Percentiles rank a stretch among this genome's conserved stretches.
Evolutionary conservation across 2,888 invertebrate genomes (phyloP).

Genomic region (Andricus curvator): DNA sequence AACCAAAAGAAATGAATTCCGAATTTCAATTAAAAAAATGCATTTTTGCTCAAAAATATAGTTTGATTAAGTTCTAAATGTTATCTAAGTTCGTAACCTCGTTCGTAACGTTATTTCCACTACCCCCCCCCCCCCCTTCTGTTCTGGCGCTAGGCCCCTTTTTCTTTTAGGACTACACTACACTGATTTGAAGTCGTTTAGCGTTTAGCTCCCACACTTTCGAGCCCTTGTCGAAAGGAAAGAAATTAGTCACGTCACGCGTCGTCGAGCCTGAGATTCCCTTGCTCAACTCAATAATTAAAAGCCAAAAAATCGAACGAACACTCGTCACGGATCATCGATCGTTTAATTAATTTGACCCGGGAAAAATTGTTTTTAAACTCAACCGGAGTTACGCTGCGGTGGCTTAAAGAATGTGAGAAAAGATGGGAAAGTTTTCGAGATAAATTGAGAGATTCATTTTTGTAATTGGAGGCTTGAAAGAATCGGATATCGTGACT

Average conservation of each 20-base stretch:
- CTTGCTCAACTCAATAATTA: conserved; percentile 7
- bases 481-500: background rate
- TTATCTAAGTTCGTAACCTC: no score
- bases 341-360: conserved; percentile 24
- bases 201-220: conserved; percentile 12
- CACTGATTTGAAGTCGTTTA: background rate
- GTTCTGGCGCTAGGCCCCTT: no score
- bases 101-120: no score
- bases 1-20: no score
- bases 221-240: background rate
- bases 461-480: background rate
- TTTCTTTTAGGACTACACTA: no score
- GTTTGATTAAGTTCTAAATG: no score
- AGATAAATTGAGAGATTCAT: background rate
- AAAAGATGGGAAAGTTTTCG: background rate
- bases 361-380: conserved; percentile 15
- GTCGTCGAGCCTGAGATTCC: background rate
- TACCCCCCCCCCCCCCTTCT: no score
- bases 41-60: no score
- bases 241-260: conserved; percentile 27
- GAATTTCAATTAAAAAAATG: no score
- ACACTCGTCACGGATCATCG: conserved; percentile 12
- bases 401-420: background rate
- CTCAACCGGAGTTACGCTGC: conserved; percentile 1
- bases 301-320: conserved; percentile 5